Evolutionary conservation across 2,113 vertebrate species (phyloP), one percentile per base, ranked within the genome.

Genomic region (Drymodes brunneopygia): DNA sequence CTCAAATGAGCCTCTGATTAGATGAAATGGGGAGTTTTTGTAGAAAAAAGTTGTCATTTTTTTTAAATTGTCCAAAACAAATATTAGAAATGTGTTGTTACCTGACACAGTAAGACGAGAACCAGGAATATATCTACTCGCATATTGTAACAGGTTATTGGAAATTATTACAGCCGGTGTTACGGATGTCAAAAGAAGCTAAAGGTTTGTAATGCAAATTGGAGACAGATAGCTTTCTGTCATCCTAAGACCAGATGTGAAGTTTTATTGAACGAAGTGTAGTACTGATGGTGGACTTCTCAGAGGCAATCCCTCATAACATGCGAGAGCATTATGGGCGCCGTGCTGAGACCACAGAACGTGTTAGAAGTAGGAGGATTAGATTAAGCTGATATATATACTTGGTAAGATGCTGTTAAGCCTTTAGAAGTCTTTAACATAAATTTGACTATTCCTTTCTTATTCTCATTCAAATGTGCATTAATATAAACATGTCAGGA

Each of bases 341-440:
- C 95, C 75, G 2, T 96, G 90, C 95, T 95, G 95, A 97, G 96
- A 96, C 86, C 91, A 87, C 71, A 75, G 95, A 83, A 95, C 23
- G 2, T 86, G 83, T 92, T 89, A 85, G 93, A 90, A 93, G 91
- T 81, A 93, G 95, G 86, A 94, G 91, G 96, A 97, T 97, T 97
- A 96, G 91, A 81, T 95, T 97, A 97, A 97, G 95, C 94, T 97
- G 96, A 97, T 96, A 97, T 96, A 95, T 86, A 94, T 96, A 95
- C 93, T 97, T 97, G 97, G 93, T 97, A 97, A 92, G 88, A 97
- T 92, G 87, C 81, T 96, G 88, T 88, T 97, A 97, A 90, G 90
- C 88, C 74, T 94, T 95, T 96, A 95, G 95, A 97, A 96, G 95
- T 95, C 69, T 95, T 97, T 97, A 96, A 95, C 96, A 97, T 97